Conservation (phyloP, 2,888 invertebrate species). For the Eupithecia centaureata region DNA sequence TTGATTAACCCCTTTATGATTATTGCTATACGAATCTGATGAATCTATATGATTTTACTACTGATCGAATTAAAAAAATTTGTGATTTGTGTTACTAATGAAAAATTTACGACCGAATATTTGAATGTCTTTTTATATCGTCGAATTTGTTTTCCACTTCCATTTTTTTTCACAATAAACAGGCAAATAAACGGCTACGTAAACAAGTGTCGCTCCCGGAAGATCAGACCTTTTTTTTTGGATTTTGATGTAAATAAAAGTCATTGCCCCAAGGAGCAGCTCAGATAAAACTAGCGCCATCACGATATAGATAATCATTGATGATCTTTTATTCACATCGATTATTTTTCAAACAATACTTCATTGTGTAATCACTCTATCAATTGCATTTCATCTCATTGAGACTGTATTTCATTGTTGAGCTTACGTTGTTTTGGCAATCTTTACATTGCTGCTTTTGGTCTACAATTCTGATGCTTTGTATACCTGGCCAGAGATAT, state of each 20-base stretch:
- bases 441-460: slow-evolving; percentile 46
- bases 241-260: background rate
- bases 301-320: slow-evolving; percentile 57
- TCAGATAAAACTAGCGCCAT: background rate
- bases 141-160: no score
- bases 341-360: slow-evolving; percentile 72
- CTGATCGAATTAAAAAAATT: no score
- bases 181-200: no score
- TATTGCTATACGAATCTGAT: no score
- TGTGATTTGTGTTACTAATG: no score
- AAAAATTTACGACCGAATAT: no score
- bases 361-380: slow-evolving; percentile 79
- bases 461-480: background rate
- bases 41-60: no score
- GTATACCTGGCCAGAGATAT: slow-evolving; percentile 38
- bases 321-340: slow-evolving; percentile 72
- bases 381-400: slow-evolving; percentile 73
- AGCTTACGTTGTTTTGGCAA: slow-evolving; percentile 43
- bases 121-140: no score
- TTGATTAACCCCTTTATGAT: no score
- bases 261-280: background rate
- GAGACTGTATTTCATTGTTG: slow-evolving; percentile 57
- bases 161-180: no score
- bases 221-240: no score
- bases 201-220: no score